phyloP scores from a whole-genome alignment of 2,113 vertebrate species.

The Falcunculus frontatus region DNA sequence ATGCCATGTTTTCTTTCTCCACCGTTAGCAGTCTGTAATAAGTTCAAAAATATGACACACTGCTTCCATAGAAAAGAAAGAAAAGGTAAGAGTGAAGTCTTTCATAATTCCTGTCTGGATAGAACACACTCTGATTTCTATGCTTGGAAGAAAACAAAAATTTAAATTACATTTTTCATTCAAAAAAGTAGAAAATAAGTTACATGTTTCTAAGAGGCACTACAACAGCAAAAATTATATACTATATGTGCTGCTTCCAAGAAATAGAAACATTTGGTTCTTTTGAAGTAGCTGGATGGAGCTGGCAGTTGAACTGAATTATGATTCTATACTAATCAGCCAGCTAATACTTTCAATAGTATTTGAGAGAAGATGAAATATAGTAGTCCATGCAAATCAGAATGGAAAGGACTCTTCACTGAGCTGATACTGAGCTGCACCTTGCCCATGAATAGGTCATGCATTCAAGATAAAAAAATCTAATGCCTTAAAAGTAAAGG shows the following conservation, averaged over 20 bases:
- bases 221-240: not conserved
- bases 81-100: not conserved
- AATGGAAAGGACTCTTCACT: not conserved
- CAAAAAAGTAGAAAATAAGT: not conserved
- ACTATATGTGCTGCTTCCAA: not conserved
- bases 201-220: not conserved
- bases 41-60: not conserved
- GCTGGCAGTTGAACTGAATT: constrained; percentile 22
- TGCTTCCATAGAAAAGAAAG: not conserved
- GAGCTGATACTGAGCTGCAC: not conserved
- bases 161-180: not conserved
- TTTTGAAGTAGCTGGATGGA: not conserved
- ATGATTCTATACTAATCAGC: not conserved
- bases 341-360: not conserved
- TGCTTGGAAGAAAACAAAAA: not conserved
- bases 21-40: not conserved
- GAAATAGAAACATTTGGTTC: not conserved
- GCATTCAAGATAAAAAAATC: not conserved
- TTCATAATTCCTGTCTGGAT: not conserved
- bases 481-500: not conserved
- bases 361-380: not conserved
- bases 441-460: not conserved
- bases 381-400: not conserved
- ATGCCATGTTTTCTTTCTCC: not conserved
- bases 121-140: not conserved